Evolutionary conservation across 2,113 vertebrate species (phyloP).

Genomic region (Aramus guarauna): DNA sequence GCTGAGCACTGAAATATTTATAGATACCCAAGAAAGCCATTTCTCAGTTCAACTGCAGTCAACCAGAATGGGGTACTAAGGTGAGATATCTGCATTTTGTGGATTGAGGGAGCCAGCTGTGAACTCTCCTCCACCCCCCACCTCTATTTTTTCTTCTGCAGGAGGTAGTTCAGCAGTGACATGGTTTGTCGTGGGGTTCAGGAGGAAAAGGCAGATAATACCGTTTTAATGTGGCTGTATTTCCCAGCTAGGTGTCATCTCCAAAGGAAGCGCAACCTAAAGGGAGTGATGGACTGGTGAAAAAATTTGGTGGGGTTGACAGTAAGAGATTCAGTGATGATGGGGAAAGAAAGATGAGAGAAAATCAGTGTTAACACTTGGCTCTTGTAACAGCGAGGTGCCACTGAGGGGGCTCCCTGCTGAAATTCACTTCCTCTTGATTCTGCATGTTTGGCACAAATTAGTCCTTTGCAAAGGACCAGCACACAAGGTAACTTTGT

Average conservation of each 20-base stretch:
- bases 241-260: neutral
- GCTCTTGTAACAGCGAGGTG: slow-evolving; percentile 26
- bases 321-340: neutral
- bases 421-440: slow-evolving; percentile 44
- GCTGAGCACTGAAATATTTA: neutral
- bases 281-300: neutral
- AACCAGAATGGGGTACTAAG: neutral
- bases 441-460: slow-evolving; percentile 14
- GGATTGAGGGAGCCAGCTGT: neutral
- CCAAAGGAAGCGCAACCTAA: neutral
- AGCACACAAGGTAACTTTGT: slow-evolving; percentile 57
- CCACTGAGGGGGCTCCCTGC: slow-evolving; percentile 13
- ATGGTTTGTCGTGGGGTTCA: neutral
- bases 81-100: neutral
- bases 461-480: neutral
- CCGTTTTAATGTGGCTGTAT: neutral
- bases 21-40: neutral
- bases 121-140: neutral
- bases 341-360: slow-evolving; percentile 20
- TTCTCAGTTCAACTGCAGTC: neutral
- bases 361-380: slow-evolving; percentile 27
- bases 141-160: neutral
- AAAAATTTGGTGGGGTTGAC: neutral
- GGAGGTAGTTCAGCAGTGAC: neutral
- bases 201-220: neutral